phyloP scores from a whole-genome alignment of 2,888 invertebrate genomes.

The Pogonocherus hispidulus region DNA sequence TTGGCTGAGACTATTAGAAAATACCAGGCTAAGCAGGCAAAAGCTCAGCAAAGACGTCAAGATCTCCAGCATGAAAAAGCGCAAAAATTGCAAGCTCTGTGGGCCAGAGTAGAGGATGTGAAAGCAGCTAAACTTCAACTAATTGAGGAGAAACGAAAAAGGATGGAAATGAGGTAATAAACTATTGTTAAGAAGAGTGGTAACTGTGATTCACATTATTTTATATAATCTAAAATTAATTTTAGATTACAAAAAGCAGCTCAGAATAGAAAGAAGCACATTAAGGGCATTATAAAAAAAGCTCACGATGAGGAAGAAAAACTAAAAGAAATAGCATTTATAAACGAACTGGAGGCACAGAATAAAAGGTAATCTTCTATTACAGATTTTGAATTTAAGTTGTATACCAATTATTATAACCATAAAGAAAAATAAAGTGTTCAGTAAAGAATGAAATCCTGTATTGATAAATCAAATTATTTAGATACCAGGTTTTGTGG shows the following conservation, averaged over 20 bases:
- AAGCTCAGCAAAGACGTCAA: conserved; percentile 89
- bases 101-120: conserved; percentile 88
- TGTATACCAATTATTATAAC: neutral
- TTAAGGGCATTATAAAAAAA: conserved; percentile 89
- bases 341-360: conserved; percentile 95
- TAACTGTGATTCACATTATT: too few species aligned
- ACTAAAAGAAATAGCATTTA: conserved; percentile 96
- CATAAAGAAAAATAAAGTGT: too few species aligned
- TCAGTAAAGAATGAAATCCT: too few species aligned
- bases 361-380: conserved; percentile 75
- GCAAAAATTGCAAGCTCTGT: conserved; percentile 85
- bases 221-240: neutral
- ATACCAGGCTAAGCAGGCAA: conserved; percentile 91
- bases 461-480: too few species aligned
- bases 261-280: conserved; percentile 88
- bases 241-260: conserved; percentile 85
- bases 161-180: conserved; percentile 76
- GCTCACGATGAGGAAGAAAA: conserved; percentile 99
- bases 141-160: conserved; percentile 83
- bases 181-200: neutral
- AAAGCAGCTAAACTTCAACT: conserved; percentile 88
- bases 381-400: neutral
- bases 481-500: too few species aligned
- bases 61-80: conserved; percentile 87
- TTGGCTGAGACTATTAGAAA: conserved; percentile 83